Evolutionary conservation across 2,113 vertebrate species (phyloP), one percentile per base, ranked within the genome.

Genomic region (Illadopsis cleaveri): DNA sequence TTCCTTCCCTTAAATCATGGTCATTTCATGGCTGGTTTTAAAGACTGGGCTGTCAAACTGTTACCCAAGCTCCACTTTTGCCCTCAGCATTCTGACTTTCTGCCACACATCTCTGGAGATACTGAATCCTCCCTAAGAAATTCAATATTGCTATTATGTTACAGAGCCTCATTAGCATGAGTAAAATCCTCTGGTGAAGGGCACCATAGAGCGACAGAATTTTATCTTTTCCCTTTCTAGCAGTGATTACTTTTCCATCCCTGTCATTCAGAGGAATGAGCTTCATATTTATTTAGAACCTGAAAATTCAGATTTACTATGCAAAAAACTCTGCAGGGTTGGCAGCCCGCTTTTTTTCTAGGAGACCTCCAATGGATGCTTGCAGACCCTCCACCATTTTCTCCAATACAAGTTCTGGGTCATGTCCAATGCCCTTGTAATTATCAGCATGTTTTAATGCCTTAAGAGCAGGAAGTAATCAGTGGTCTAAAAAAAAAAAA

Each of bases 191-290:
- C 90, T 93, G 2, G 0, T 92, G 86, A 96, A 94, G 96, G 86
- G 69, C 90, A 57, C 61, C 88, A 69, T 1, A 81, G 57, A 96
- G 89, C 0, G 9, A 57, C 30, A 56, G 90, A 90, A 92, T 90
- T 97, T 97, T 96, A 96, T 96, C 86, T 93, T 68, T 76, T 92
- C 60, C 54, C 33, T 95, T 94, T 90, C 80, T 82, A 82, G 83
- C 48, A 78, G 82, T 72, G 86, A 95, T 96, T 96, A 93, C 80
- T 81, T 90, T 86, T 65, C 72, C 76, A 90, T 89, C 90, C 82
- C 73, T 89, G 86, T 90, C 82, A 89, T 77, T 93, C 96, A 93
- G 85, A 56, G 86, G 76, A 94, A 86, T 78, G 88, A 96, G 65
- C 40, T 83, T 82, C 85, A 69, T 65, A 92, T 86, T 92, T 93